A percentile compares a stretch with the other conserved stretches of the same genome.
These are phyloP conservation scores for Tethea ocularis DNA, from an alignment of 2,888 invertebrate genomes.

Conservation along the genomic window DNA sequence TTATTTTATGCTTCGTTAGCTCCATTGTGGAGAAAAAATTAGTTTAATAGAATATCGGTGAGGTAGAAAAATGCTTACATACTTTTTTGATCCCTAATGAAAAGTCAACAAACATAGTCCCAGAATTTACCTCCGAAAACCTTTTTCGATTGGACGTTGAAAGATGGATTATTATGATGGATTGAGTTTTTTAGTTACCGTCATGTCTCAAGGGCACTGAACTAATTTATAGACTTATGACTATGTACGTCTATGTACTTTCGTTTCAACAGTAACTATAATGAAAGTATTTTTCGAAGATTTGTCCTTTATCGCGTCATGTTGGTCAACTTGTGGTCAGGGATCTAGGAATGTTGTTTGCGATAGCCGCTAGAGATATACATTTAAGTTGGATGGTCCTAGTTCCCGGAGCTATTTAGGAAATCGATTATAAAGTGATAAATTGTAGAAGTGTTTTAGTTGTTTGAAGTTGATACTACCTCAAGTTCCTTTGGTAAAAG, in stretches of 20 bases:
- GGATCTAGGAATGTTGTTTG: background rate
- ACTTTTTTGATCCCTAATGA: constrained; percentile 51
- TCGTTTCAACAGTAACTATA: background rate
- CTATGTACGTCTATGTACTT: constrained; percentile 14
- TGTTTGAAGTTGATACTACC: constrained; percentile 10
- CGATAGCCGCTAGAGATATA: background rate
- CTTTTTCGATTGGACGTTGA: constrained; percentile 47
- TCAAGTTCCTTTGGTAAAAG: background rate
- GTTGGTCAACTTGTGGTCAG: too few species aligned
- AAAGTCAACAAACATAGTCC: constrained; percentile 55
- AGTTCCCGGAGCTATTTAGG: constrained; percentile 4
- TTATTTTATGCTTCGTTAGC: too few species aligned
- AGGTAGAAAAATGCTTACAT: constrained; percentile 20
- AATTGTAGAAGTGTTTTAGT: background rate
- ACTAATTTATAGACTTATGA: constrained; percentile 47
- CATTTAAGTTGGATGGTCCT: background rate
- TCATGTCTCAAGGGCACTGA: constrained; percentile 33
- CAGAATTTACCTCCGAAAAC: constrained; percentile 35
- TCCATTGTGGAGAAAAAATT: background rate
- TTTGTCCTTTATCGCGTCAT: too few species aligned
- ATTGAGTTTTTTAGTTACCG: constrained; percentile 48
- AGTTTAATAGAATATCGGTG: constrained; percentile 9
- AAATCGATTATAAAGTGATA: constrained; percentile 8
- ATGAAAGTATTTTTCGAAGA: background rate
- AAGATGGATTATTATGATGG: constrained; percentile 58